Evolutionary conservation across 2,113 vertebrate species (phyloP).

Genomic region (Thomomys bottae): DNA sequence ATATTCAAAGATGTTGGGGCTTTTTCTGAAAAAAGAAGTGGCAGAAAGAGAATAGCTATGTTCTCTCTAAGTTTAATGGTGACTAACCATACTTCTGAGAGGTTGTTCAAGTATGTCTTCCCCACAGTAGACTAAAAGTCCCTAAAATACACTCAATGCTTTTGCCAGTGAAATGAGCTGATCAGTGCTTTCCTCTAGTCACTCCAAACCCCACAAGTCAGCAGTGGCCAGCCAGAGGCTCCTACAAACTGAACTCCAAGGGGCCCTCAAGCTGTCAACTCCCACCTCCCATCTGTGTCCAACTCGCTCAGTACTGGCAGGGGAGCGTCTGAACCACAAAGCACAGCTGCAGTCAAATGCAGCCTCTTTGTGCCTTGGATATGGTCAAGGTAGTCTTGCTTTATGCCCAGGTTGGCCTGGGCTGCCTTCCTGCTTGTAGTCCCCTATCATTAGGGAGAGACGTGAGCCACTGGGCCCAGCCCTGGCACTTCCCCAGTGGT

Average conservation of each 20-base stretch:
- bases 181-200: not conserved
- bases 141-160: too few relatives aligned
- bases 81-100: not conserved
- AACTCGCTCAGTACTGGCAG: too few relatives aligned
- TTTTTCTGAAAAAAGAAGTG: not conserved
- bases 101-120: not conserved
- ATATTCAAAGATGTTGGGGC: not conserved
- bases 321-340: not conserved
- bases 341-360: not conserved
- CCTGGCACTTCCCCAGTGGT: too few relatives aligned
- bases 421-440: too few relatives aligned
- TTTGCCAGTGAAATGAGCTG: not conserved
- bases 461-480: too few relatives aligned
- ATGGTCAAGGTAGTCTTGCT: too few relatives aligned
- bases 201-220: not conserved
- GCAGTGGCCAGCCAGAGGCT: too few relatives aligned
- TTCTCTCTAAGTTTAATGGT: not conserved
- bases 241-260: not conserved
- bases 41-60: not conserved
- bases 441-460: too few relatives aligned
- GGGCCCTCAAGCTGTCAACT: too few relatives aligned
- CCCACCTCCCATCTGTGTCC: not conserved
- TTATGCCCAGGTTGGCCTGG: too few relatives aligned
- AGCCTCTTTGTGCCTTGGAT: too few relatives aligned
- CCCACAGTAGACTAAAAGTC: not conserved